Percentiles rank a stretch among this genome's conserved stretches.
These are phyloP conservation scores for Phoenicopterus ruber DNA, from an alignment of 2,113 vertebrate genomes.

Conservation along the genomic window DNA sequence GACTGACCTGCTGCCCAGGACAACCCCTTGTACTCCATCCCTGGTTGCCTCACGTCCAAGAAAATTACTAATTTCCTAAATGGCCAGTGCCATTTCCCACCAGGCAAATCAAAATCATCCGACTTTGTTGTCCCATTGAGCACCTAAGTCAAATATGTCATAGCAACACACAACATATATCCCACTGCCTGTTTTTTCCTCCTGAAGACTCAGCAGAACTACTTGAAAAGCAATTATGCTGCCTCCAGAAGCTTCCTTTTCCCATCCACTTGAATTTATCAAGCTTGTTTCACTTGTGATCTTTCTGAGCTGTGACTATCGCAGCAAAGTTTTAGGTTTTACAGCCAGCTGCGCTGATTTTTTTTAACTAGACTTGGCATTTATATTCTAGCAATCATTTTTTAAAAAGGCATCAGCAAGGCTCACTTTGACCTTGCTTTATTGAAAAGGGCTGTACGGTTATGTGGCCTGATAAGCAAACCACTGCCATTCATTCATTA, in stretches of 20 bases:
- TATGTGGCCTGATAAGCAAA: background rate
- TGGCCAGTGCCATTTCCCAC: background rate
- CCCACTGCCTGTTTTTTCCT: background rate
- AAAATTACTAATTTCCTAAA: background rate
- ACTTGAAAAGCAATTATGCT: background rate
- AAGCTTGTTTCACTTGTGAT: background rate
- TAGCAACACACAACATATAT: background rate
- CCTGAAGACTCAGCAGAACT: background rate
- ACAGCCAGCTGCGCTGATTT: background rate
- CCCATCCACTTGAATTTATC: background rate
- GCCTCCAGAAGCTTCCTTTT: background rate
- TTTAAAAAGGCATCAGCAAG: background rate
- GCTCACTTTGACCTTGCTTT: background rate
- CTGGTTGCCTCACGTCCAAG: background rate
- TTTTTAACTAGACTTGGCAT: background rate
- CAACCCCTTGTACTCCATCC: background rate
- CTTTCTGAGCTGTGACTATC: background rate
- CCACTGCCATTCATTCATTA: conserved; percentile 18
- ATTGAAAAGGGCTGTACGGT: background rate
- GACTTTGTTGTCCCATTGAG: background rate
- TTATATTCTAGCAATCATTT: background rate
- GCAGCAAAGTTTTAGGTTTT: background rate
- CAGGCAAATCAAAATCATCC: background rate
- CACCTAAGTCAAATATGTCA: background rate
- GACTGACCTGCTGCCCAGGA: background rate